Conservation (phyloP, 2,888 invertebrate species). For the Glaucopsyche alexis region DNA sequence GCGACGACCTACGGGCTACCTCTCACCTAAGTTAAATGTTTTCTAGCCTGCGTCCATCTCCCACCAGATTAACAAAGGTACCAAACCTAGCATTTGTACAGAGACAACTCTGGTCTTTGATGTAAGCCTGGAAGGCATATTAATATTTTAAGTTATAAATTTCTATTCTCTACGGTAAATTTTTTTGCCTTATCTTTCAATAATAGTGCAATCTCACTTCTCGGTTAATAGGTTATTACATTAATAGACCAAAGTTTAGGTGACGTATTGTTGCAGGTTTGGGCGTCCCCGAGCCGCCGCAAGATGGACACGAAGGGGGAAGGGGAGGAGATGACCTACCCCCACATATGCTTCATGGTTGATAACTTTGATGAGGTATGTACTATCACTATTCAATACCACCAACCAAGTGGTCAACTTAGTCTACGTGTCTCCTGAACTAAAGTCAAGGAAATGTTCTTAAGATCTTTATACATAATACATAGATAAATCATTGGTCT, state of each 20-base stretch:
- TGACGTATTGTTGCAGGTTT: conserved; percentile 80
- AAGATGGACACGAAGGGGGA: conserved; percentile 99
- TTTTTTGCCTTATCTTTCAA: background rate
- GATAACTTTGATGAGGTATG: conserved; percentile 98
- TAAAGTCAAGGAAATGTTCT: too few relatives aligned
- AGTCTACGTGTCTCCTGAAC: too few relatives aligned
- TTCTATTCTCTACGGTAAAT: background rate
- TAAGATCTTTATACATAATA: too few relatives aligned
- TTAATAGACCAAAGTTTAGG: background rate
- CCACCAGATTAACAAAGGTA: background rate
- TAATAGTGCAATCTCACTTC: background rate
- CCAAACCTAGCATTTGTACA: background rate
- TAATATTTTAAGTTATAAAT: too few relatives aligned
- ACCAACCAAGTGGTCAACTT: too few relatives aligned
- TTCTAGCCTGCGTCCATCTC: background rate
- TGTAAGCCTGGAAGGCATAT: too few relatives aligned
- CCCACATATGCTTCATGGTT: conserved; percentile 99
- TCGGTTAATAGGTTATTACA: background rate
- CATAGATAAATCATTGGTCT: too few relatives aligned
- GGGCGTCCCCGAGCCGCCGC: conserved; percentile 97
- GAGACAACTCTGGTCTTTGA: too few relatives aligned
- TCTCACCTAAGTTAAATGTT: background rate
- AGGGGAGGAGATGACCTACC: conserved; percentile 98
- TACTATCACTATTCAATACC: background rate
- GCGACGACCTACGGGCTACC: background rate